Conservation (phyloP, 2,888 invertebrate species). For the Lumbricus terrestris region DNA sequence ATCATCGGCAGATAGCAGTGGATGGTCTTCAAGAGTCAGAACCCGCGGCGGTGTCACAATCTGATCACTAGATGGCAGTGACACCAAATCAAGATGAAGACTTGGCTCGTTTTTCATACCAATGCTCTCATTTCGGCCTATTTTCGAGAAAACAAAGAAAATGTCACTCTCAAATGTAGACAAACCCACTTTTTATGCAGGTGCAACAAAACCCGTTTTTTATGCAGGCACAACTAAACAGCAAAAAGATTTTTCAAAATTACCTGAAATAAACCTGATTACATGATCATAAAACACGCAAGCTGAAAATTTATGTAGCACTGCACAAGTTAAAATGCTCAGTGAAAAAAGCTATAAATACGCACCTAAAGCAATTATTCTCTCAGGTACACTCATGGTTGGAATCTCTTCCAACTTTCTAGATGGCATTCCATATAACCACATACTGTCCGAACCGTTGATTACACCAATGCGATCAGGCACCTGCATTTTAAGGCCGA, state of each 20-base stretch:
- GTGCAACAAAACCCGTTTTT: no score
- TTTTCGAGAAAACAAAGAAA: not conserved
- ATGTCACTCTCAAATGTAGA: not conserved
- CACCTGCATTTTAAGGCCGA: not conserved
- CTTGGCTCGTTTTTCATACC: not conserved
- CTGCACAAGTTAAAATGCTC: not conserved
- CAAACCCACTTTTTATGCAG: not conserved
- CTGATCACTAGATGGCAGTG: not conserved
- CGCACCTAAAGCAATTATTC: not conserved
- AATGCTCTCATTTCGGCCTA: not conserved
- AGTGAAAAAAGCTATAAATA: not conserved
- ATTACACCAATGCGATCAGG: not conserved
- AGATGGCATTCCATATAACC: not conserved
- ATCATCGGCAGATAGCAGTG: not conserved
- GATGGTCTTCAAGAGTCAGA: not conserved
- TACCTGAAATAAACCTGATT: no score
- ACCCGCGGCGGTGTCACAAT: not conserved
- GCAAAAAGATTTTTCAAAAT: no score
- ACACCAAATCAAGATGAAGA: not conserved
- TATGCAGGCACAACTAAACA: no score
- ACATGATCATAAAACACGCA: no score
- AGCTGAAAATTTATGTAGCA: not conserved
- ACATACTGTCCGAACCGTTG: not conserved
- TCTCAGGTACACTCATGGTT: not conserved
- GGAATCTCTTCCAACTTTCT: not conserved